Base-by-base conservation (phyloP, 2,113 vertebrate species). In the Ptychochromis oligacanthus region DNA sequence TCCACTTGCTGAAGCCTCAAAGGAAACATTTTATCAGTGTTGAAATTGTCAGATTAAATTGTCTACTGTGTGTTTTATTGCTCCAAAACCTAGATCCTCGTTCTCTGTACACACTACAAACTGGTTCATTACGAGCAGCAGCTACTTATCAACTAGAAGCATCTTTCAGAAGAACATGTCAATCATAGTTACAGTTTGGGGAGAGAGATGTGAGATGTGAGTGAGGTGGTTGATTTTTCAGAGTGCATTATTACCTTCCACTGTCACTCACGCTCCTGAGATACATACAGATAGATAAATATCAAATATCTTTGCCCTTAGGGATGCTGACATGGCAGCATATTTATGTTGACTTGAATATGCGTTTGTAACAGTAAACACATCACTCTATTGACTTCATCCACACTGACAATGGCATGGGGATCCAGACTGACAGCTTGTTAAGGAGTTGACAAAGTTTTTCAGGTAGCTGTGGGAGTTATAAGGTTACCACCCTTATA, bases 141-240 rank as follows among this genome's bases (percentile, higher is more conserved):
- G 83, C 75, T 79, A 79, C 88, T 86, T 83, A 87, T 91, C 89
- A 87, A 83, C 60, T 24, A 1, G 6, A 78, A 75, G 26, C 83
- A 76, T 91, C 80, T 91, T 90, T 90, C 56, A 82, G 52, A 61
- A 86, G 43, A 82, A 79, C 60, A 22, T 74, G 81, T 84, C 88
- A 85, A 56, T 89, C 89, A 90, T 65, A 13, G 67, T 79, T 79
- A 80, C 12, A 64, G 78, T 38, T n/a, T 64, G 59, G 55, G 65
- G 17, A 64, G 28, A 70, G 67, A 70, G 54, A 56, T 7, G 11
- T n/a, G 60, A 64, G 56, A 70, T 34, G 36, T 60, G 80, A 88
- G 56, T 4, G 74, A 83, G 83, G 76, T n/a, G 80, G 64, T 77
- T 75, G 67, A 43, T 79, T 88, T 87, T 84, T 79, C 59, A 70